Evolutionary conservation across 2,888 invertebrate species (phyloP).

Genomic region (Microctonus hyperodae): DNA sequence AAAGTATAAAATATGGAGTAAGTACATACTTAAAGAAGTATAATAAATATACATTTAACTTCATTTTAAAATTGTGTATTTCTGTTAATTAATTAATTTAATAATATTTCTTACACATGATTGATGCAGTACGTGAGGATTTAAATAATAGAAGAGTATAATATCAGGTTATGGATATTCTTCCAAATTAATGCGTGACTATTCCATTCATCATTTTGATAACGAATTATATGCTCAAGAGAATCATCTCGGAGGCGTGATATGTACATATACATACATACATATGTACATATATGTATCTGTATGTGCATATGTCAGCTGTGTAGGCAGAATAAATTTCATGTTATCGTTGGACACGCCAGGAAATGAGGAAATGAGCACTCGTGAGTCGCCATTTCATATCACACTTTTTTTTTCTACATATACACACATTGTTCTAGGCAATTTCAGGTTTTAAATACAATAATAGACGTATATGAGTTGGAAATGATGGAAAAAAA

Average conservation of each 20-base stretch:
- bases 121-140: no score
- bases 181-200: neutral
- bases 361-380: constrained; percentile 4
- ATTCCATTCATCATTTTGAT: neutral
- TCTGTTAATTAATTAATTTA: no score
- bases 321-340: constrained; percentile 10
- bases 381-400: constrained; percentile 7
- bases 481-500: neutral
- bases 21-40: no score
- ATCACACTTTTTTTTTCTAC: no score
- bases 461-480: neutral
- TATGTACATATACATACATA: neutral
- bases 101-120: no score
- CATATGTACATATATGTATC: no score
- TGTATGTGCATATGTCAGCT: neutral
- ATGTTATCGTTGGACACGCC: constrained; percentile 7
- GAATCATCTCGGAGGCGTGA: neutral
- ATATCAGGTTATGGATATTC: neutral
- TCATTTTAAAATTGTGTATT: no score
- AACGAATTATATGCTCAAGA: neutral
- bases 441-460: neutral
- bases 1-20: no score
- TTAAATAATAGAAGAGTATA: no score
- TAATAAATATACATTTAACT: no score
- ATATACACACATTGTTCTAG: neutral